Conservation (phyloP, 2,797 vertebrate genomes). For the Pyrrhura leucotis region DNA sequence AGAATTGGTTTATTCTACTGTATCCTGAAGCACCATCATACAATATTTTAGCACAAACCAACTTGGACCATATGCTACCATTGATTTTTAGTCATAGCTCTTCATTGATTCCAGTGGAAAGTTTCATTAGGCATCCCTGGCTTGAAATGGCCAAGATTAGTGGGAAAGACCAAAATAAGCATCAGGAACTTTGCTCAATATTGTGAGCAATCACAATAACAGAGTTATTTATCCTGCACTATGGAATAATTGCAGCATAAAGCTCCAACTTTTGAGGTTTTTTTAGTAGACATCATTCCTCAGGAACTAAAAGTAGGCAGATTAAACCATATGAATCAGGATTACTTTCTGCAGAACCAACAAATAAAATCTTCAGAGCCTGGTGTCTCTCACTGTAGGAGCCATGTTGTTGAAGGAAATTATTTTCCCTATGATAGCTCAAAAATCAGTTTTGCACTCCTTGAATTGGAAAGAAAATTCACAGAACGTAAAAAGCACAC, state of each 20-base stretch:
- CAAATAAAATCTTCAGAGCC: neutral
- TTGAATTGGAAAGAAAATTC: slow-evolving; percentile 1
- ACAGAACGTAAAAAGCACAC: neutral
- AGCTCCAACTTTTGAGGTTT: neutral
- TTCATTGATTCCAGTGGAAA: neutral
- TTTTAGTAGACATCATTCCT: neutral
- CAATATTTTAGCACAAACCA: neutral
- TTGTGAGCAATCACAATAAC: neutral
- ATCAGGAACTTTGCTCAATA: neutral
- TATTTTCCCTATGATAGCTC: neutral
- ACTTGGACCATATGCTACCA: neutral
- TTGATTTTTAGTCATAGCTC: slow-evolving; percentile 10
- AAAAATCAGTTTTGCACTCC: neutral
- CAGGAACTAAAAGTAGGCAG: neutral
- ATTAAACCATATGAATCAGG: neutral
- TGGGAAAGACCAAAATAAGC: neutral
- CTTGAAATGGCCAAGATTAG: neutral
- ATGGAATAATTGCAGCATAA: neutral
- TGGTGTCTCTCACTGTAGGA: slow-evolving; percentile 8
- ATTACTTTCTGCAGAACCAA: neutral
- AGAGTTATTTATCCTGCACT: neutral
- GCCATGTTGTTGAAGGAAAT: slow-evolving; percentile 43
- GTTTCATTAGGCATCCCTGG: neutral
- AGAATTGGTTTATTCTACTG: neutral
- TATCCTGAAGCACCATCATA: neutral